Evolutionary conservation across 2,797 vertebrate species (phyloP).

Genomic region (Mallotus villosus): DNA sequence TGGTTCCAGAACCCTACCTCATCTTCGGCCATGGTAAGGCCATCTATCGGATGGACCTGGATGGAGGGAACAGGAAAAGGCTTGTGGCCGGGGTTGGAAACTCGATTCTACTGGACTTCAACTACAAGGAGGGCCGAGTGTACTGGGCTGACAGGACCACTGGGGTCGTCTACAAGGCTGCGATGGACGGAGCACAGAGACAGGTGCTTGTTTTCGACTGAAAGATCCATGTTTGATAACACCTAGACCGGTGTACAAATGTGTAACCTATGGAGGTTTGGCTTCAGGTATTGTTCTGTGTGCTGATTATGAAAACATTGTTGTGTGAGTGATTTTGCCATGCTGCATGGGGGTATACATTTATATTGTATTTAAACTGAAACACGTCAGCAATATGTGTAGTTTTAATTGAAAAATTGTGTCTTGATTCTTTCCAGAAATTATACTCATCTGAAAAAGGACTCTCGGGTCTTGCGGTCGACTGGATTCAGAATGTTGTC

Average conservation of each 20-base stretch:
- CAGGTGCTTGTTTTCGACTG: slow-evolving; percentile 73
- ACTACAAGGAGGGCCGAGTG: slow-evolving; percentile 78
- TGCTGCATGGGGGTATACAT: too few relatives aligned
- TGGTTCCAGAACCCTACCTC: slow-evolving; percentile 84
- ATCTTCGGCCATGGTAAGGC: slow-evolving; percentile 84
- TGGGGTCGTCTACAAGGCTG: slow-evolving; percentile 81
- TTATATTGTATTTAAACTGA: too few relatives aligned
- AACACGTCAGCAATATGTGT: too few relatives aligned
- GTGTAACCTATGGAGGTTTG: too few relatives aligned
- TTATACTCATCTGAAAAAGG: slow-evolving; percentile 80
- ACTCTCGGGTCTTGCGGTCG: slow-evolving; percentile 86
- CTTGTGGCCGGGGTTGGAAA: slow-evolving; percentile 75
- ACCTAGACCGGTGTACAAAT: too few relatives aligned
- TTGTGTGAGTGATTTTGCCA: too few relatives aligned
- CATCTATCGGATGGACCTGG: slow-evolving; percentile 82
- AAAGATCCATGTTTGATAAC: background rate
- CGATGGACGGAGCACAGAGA: slow-evolving; percentile 77
- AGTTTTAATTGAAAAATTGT: background rate
- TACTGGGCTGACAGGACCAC: slow-evolving; percentile 86
- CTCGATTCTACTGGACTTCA: slow-evolving; percentile 81
- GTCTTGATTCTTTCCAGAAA: slow-evolving; percentile 68
- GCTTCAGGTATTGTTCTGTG: too few relatives aligned
- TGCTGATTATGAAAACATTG: too few relatives aligned
- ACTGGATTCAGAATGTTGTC: slow-evolving; percentile 84
- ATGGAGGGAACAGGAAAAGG: slow-evolving; percentile 79